phyloP scores from a whole-genome alignment of 2,797 vertebrate genomes.

The Syngnathus acus region DNA sequence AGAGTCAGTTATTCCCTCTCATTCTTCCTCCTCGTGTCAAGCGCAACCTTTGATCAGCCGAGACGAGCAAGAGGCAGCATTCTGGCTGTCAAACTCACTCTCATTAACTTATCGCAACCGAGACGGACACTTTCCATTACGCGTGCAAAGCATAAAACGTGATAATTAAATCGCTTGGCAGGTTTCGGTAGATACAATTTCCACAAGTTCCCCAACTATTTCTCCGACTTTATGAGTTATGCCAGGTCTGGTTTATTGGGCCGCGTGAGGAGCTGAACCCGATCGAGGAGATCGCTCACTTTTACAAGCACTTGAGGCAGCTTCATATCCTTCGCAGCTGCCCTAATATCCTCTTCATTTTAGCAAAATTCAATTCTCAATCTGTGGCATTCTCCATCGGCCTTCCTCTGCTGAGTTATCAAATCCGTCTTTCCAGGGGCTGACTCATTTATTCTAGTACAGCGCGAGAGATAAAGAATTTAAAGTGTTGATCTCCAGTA shows the following conservation, averaged over 20 bases:
- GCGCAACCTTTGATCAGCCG: constrained; percentile 2
- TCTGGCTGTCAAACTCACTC: background rate
- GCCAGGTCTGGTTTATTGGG: background rate
- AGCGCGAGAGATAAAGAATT: background rate
- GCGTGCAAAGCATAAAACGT: background rate
- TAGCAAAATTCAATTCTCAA: background rate
- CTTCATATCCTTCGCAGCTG: background rate
- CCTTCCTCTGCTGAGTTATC: background rate
- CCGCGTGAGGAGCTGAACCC: background rate
- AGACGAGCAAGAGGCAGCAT: constrained; percentile 1
- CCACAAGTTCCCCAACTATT: background rate
- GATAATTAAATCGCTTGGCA: background rate
- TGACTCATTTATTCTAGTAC: background rate
- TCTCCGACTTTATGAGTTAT: background rate
- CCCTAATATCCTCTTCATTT: constrained; percentile 4
- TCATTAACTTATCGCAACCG: background rate
- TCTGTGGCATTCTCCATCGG: background rate
- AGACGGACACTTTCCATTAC: background rate
- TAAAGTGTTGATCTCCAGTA: background rate
- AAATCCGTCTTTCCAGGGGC: constrained; percentile 1
- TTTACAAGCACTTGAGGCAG: constrained; percentile 2
- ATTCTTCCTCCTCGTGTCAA: background rate
- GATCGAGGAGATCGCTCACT: background rate
- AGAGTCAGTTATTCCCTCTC: constrained; percentile 1
- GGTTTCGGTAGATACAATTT: background rate